These are phyloP conservation scores for Polyodon spathula DNA, from an alignment of 2,113 vertebrate species.

Conservation along the genomic window DNA sequence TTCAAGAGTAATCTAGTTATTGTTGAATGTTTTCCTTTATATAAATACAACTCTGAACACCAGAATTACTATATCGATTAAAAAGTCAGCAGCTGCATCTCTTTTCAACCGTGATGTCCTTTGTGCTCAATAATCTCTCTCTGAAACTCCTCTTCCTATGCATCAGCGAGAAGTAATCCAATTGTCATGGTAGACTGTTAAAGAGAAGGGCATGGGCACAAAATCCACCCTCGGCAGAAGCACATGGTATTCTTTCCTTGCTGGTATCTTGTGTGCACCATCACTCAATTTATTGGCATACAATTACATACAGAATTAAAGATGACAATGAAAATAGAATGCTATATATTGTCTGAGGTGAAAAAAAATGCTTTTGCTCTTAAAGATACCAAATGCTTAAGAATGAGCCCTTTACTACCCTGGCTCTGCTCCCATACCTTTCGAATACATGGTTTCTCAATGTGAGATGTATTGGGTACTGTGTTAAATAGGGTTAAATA, in stretches of 20 bases:
- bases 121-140: slow-evolving; percentile 7
- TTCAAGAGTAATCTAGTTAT: neutral
- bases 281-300: neutral
- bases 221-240: neutral
- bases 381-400: no score
- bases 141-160: slow-evolving; percentile 7
- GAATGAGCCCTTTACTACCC: no score
- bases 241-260: neutral
- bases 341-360: no score
- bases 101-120: slow-evolving; percentile 8
- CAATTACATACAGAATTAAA: neutral
- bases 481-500: no score
- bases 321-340: no score
- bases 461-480: no score
- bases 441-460: no score
- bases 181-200: slow-evolving; percentile 8
- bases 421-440: no score
- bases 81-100: slow-evolving; percentile 8
- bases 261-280: neutral
- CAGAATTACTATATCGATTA: slow-evolving; percentile 13
- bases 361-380: no score
- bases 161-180: neutral
- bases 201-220: neutral
- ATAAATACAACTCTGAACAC: neutral
- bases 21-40: neutral